Base-by-base conservation (phyloP, 2,797 vertebrate genomes). In the Enteromius paludinosus region DNA sequence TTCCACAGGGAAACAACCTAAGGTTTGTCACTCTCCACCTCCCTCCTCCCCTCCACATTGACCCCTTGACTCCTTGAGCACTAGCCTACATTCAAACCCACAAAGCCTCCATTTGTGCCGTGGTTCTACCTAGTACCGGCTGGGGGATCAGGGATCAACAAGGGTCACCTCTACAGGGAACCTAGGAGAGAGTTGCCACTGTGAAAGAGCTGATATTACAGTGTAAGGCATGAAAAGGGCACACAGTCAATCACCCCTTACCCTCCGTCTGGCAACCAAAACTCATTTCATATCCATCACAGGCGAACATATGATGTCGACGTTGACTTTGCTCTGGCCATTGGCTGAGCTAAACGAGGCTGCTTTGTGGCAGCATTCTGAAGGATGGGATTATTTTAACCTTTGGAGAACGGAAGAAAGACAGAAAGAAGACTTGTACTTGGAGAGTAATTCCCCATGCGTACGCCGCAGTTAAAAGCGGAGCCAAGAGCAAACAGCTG, bases 91-190 rank as follows among this genome's bases (percentile, higher is more conserved):
- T 90, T 88, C 86, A 89, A 81, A 78, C 80, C 89, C 91, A 94
- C 93, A 95, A 95, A 92, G 93, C 90, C 84, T 87, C 83, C 87
- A 49, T 90, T 93, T 95, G 93, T 95, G 89, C 89, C 82, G 75
- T 56, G 87, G 52, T 45, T 66, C 76, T 76, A 85, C 62, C 87
- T 80, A 77, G 78, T 17, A 75, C 83, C 15, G 70, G 78, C 47
- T 79, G 17, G 33, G 65, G 84, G 84, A 88, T 88, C 84, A 84
- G 83, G 79, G 65, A 84, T 90, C 87, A 79, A 83, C 79, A 81
- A 79, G 88, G 85, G 87, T 81, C 84, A 84, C 83, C 79, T 84
- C 86, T 81, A 65, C 43, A 81, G 84, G 84, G 86, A 86, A 73
- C 68, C 49, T 8, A 74, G 45, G 71, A 82, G 69, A 73, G 79